Base-by-base conservation (phyloP, 2,113 vertebrate species). In the Podarcis muralis region DNA sequence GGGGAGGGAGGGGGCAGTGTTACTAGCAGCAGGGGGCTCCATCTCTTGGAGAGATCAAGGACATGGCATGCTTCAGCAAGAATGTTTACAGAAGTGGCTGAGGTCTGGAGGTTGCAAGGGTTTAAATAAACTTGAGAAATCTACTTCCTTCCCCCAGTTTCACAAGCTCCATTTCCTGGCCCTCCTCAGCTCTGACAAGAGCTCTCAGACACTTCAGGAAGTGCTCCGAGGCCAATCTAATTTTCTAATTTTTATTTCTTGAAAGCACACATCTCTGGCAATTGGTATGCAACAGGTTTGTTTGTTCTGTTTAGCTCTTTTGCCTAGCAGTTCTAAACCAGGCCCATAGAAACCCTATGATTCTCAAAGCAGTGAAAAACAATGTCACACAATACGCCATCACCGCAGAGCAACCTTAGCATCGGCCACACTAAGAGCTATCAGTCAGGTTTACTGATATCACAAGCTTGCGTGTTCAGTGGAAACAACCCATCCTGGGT, bases 61-160 rank as follows among this genome's bases (percentile, higher is more conserved):
- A 48, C 23, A 13, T 4, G 7, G 89, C 74, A 88, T 85, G 91
- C 83, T 59, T 0, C 4, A 4, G 90, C 84, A 43, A 27, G 81
- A 85, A 69, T 0, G 4, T 35, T 92, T 37, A 18, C 3, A 7
- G 84, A 85, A 94, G 86, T 87, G 53, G 71, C 84, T 84, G 88
- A 94, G 92, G 87, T 72, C 91, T 92, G 83, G 91, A 93, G 91
- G 87, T 90, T 93, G 88, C 86, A 93, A 93, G 91, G 94, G 96
- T 95, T 97, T 96, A 95, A 95, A 95, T 93, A 95, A 96, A 96
- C 90, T 89, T 86, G 87, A 62, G 59, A 94, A 95, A 93, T 32
- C 94, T 91, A 92, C 95, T 96, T 97, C 96, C 97, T 96, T 96
- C 96, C 96, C 48, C 95, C 94, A 95, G 91, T 96, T 96, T 96